A percentile compares a stretch with the other conserved stretches of the same genome.
Conservation (phyloP, 2,888 invertebrate genomes). For the Eristalis arbustorum region DNA sequence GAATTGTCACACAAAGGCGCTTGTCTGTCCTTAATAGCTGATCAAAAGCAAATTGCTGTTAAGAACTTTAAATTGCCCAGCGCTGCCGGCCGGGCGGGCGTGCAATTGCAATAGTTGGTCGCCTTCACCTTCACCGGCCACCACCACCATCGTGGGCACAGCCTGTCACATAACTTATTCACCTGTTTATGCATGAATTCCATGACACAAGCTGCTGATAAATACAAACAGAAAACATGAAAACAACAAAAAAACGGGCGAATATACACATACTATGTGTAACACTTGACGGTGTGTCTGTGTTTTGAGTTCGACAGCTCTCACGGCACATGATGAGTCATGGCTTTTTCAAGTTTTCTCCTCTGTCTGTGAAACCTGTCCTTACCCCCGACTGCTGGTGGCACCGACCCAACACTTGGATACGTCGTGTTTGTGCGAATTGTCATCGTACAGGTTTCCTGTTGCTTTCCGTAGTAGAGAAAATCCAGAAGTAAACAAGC, state of each 20-base stretch:
- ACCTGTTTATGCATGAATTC: constrained; percentile 19
- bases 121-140: constrained; percentile 4
- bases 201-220: constrained; percentile 34
- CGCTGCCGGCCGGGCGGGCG: too few relatives aligned
- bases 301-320: background rate
- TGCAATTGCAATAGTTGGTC: background rate
- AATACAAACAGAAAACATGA: background rate
- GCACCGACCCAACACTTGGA: background rate
- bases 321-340: background rate
- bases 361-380: background rate
- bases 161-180: constrained; percentile 30
- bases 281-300: background rate
- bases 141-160: background rate
- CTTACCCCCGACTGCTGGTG: background rate
- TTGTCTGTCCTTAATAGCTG: background rate
- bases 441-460: background rate
- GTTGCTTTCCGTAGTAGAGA: background rate
- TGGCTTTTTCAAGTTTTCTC: background rate
- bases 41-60: background rate
- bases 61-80: background rate
- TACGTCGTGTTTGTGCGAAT: background rate
- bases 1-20: background rate
- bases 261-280: too few relatives aligned
- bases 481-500: background rate
- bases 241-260: too few relatives aligned